Evolutionary conservation across 2,113 vertebrate species (phyloP), one percentile per base, ranked within the genome.

Genomic region (Oxyruncus cristatus): DNA sequence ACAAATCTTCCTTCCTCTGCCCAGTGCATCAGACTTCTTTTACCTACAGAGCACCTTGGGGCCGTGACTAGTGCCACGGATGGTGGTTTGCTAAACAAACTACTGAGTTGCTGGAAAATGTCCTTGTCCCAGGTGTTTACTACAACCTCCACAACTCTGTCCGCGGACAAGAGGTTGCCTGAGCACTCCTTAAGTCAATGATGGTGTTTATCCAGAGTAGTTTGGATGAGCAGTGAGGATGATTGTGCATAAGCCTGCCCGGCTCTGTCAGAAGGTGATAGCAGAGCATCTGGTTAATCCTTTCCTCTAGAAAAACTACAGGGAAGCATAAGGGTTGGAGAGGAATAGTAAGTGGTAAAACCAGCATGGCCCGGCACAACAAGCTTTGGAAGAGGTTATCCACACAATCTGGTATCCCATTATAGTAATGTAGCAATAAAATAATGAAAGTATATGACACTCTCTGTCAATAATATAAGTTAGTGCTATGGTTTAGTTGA

Each of bases 331-430:
- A 72, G 17, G 14, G 39, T 65, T 33, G 13, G 30, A 59, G 53
- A 42, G 28, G 78, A 88, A 65, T 56, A 50, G 19, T 21, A 49
- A 42, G 7, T 9, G 41, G 17, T 49, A 49, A 56, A 1, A 3
- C 9, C n/a, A 42, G 17, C n/a, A 49, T 49, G 0, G 0, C 23
- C 58, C 27, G 10, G 14, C 68, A 80, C 26, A 55, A 35, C 16
- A 67, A 50, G 15, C 2, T 79, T 76, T 76, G 44, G 53, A 86
- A 85, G 37, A 92, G 8, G 5, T 19, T 89, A 83, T 79, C 49
- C 53, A 47, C 28, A 15, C 8, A 75, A 35, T 16, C 62, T 59
- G 58, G 28, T 26, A 68, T 63, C n/a, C 35, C 59, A 14, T 47
- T 81, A 49, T 8, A 72, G 39, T 20, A 37, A 53, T 9, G 30